phyloP scores from a whole-genome alignment of 2,888 invertebrate species.

The Molanna angustata region DNA sequence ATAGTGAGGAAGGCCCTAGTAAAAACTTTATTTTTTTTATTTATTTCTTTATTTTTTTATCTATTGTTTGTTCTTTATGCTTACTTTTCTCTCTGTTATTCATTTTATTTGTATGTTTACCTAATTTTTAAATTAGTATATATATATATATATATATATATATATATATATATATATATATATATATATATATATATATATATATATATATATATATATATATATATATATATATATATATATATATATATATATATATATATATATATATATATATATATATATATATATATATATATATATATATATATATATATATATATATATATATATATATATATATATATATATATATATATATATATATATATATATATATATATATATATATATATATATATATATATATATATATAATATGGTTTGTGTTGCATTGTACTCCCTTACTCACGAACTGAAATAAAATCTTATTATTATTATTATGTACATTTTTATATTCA shows the following conservation, averaged over 20 bases:
- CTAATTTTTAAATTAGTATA: background rate
- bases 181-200: background rate
- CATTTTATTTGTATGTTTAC: background rate
- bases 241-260: background rate
- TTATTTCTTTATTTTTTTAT: no score
- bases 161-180: background rate
- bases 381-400: background rate
- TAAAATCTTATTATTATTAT: no score
- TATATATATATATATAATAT: no score
- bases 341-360: background rate
- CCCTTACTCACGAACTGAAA: no score
- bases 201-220: background rate
- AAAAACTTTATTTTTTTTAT: no score
- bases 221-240: background rate
- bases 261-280: background rate
- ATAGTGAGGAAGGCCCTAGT: no score
- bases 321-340: background rate
- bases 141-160: background rate
- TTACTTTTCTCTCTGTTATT: no score
- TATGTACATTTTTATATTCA: no score
- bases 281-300: background rate
- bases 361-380: slow-evolving; percentile 9
- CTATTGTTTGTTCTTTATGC: no score
- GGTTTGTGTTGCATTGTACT: no score
- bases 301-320: background rate